Conservation (phyloP, 2,113 vertebrate genomes). For the Myotis davidii region DNA sequence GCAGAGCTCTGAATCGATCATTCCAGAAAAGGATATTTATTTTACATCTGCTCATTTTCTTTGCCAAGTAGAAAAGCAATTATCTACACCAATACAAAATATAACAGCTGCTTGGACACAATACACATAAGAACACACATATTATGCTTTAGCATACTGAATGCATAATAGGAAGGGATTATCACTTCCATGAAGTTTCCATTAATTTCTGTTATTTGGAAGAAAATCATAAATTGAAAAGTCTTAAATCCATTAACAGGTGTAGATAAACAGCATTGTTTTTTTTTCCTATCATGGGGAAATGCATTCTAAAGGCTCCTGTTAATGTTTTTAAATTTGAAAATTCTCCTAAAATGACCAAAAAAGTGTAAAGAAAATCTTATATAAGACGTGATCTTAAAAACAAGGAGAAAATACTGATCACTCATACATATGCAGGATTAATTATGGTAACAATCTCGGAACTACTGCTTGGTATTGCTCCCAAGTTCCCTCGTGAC, state of each 20-base stretch:
- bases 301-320: neutral
- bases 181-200: neutral
- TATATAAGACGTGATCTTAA: neutral
- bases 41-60: slow-evolving; percentile 55
- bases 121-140: neutral
- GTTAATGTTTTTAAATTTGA: neutral
- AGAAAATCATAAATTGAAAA: neutral
- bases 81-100: slow-evolving; percentile 38
- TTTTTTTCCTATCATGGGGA: neutral
- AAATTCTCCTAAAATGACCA: neutral
- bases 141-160: neutral
- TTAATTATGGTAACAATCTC: neutral
- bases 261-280: neutral
- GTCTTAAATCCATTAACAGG: neutral
- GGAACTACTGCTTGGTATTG: neutral
- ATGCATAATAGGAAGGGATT: neutral
- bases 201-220: neutral
- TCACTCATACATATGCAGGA: neutral
- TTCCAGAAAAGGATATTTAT: slow-evolving; percentile 32
- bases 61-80: slow-evolving; percentile 64
- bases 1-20: neutral
- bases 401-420: neutral
- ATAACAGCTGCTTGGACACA: slow-evolving; percentile 40
- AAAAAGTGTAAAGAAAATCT: neutral
- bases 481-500: neutral